A percentile compares a stretch with the other conserved stretches of the same genome.
These are phyloP conservation scores for Furcula furcula DNA, from an alignment of 2,888 invertebrate genomes.

Conservation along the genomic window DNA sequence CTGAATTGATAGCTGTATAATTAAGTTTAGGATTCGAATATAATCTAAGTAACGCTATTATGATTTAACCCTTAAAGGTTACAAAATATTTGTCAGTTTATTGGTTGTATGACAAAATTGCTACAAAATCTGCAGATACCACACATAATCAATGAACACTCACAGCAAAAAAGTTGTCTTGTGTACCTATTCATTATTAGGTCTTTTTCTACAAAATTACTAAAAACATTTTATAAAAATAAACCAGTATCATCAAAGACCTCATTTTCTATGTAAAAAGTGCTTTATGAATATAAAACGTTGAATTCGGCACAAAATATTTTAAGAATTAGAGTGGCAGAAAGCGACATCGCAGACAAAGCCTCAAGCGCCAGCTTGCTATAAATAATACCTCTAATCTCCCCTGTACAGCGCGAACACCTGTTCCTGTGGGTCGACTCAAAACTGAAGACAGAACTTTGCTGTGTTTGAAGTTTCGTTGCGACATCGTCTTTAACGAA, in stretches of 20 bases:
- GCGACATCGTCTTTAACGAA: not conserved
- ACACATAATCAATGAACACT: too few species aligned
- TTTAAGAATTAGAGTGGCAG: conserved; percentile 14
- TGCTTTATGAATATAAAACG: not conserved
- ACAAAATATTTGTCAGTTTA: too few species aligned
- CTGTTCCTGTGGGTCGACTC: conserved; percentile 26
- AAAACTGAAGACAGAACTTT: conserved; percentile 19
- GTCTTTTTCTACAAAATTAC: too few species aligned
- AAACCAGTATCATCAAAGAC: not conserved
- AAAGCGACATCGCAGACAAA: conserved; percentile 14
- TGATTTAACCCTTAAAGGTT: too few species aligned
- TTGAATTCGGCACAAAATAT: conserved; percentile 9
- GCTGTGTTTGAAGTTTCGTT: conserved; percentile 1
- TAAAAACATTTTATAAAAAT: too few species aligned
- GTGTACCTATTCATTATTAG: too few species aligned
- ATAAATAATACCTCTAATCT: conserved; percentile 46
- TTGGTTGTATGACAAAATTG: too few species aligned
- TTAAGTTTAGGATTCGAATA: too few species aligned
- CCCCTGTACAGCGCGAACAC: conserved; percentile 29
- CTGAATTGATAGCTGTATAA: too few species aligned
- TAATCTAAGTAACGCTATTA: too few species aligned
- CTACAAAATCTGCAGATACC: too few species aligned
- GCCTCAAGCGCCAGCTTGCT: conserved; percentile 25
- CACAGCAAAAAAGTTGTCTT: too few species aligned
- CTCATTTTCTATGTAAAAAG: not conserved